Evolutionary conservation across 2,113 vertebrate species (phyloP).

Genomic region (Charadrius vociferus): DNA sequence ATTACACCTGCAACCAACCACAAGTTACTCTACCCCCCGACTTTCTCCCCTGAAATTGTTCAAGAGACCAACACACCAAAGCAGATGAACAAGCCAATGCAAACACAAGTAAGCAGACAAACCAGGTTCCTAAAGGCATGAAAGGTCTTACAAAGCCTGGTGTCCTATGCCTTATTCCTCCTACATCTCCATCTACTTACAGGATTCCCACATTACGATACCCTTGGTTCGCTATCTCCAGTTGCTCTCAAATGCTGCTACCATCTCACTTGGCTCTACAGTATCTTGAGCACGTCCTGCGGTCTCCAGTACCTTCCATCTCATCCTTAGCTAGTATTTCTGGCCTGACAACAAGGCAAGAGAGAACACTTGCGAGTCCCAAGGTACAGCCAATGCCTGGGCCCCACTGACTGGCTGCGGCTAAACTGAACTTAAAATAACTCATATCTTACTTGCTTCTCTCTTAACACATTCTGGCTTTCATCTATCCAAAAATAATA

Average conservation of each 20-base stretch:
- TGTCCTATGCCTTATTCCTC: neutral
- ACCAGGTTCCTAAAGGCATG: neutral
- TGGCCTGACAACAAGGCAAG: neutral
- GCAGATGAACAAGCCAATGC: neutral
- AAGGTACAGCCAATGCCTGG: neutral
- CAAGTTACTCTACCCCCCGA: neutral
- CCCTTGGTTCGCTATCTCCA: neutral
- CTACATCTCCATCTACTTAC: neutral
- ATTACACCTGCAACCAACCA: neutral
- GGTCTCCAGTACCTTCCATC: neutral
- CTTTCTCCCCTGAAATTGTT: neutral
- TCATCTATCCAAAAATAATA: neutral
- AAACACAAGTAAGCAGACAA: neutral
- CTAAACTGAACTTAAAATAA: neutral
- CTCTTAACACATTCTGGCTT: neutral
- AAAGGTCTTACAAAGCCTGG: neutral
- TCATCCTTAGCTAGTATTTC: neutral
- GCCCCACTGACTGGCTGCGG: neutral
- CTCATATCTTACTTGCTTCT: neutral
- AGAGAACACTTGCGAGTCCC: neutral
- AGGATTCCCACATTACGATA: neutral
- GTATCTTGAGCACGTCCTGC: neutral
- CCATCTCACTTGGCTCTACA: neutral
- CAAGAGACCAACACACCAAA: neutral
- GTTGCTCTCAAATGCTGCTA: neutral